Evolutionary conservation across 2,797 vertebrate genomes (phyloP), one percentile per base, ranked within the genome.

Genomic region (Bradypodion ventrale): DNA sequence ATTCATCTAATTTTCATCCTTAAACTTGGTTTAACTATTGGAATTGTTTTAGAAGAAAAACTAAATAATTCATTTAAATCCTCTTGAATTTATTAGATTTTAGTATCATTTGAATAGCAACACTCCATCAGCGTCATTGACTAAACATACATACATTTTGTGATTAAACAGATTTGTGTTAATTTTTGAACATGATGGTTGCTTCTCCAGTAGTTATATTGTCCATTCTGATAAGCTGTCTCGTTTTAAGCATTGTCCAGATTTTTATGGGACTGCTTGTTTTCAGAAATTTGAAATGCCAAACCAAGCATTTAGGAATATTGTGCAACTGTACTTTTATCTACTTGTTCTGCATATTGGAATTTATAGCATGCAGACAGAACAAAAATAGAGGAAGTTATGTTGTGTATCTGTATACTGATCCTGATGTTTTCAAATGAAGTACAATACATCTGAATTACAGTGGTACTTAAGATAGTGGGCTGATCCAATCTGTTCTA

Each of bases 321-420:
- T 37, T 74, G 4, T 12, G 37, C 32, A 49, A 29, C 63, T 84
- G 42, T 6, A 63, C 77, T 84, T 83, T 68, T 25, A n/a, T 7
- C 27, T 0, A 44, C 77, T 8, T 82, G 62, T 32, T 81, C 37
- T 37, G 2, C 1, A 27, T 78, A 44, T 29, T 2, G 0, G 15
- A n/a, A 52, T 83, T 91, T 91, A 77, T 86, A 84, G 46, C 49
- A 76, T 68, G 80, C 68, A 82, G 72, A 87, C 75, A 13, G 40
- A 46, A 49, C 63, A 52, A 40, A 83, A 42, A n/a, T 63, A n/a
- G 35, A 27, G 25, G 37, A 75, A 25, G 80, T 13, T n/a, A 44
- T 46, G 3, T 74, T 73, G 84, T 82, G 25, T 1, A 32, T 59
- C 78, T 70, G 49, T 29, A 81, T 74, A 72, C 9, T 10, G 83